Conservation (phyloP, 2,797 vertebrate species). For the Bradypodion ventrale region DNA sequence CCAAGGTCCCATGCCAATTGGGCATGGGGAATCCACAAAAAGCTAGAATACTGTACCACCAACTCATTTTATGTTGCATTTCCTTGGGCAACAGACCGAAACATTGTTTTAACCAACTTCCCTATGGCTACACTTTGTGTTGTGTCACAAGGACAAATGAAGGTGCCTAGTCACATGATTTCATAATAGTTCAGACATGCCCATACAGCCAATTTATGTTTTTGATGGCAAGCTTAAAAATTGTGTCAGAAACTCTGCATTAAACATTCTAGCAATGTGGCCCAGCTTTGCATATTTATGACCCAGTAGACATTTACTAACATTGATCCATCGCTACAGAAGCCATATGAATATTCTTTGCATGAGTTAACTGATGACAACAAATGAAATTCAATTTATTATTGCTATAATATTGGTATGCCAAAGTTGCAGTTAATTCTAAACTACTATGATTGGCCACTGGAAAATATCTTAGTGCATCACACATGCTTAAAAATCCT, state of each 20-base stretch:
- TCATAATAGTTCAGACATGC: neutral
- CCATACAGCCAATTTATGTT: neutral
- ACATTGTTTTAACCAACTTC: neutral
- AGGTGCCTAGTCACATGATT: neutral
- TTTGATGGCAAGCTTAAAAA: neutral
- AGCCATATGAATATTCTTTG: neutral
- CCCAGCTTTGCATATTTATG: neutral
- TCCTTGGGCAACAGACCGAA: no score
- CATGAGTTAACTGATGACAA: neutral
- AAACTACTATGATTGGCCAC: neutral
- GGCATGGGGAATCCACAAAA: no score
- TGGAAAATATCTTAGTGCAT: neutral
- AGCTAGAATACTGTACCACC: neutral
- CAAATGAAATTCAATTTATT: neutral
- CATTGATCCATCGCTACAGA: neutral
- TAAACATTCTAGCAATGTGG: neutral
- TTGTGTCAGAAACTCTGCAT: neutral
- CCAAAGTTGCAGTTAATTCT: neutral
- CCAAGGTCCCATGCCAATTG: no score
- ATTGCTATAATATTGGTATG: neutral
- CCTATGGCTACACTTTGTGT: neutral
- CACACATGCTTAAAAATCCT: neutral
- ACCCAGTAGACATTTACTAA: neutral
- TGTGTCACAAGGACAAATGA: neutral
- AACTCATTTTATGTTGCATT: neutral